Evolutionary conservation across 2,113 vertebrate genomes (phyloP).

Genomic region (Athene noctua): DNA sequence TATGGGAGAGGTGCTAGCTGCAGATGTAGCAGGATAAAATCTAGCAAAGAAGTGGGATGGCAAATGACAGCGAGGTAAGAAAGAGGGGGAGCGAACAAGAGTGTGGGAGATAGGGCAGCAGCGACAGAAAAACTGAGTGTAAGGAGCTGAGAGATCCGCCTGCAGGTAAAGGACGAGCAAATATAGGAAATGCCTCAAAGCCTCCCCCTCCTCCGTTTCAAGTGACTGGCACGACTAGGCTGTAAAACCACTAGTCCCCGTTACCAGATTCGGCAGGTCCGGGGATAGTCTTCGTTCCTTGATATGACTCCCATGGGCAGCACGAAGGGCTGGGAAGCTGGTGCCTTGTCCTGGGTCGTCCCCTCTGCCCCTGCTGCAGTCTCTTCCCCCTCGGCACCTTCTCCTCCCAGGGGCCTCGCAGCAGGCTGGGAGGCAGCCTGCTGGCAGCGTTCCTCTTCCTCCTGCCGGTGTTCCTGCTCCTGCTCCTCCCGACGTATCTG

Average conservation of each 20-base stretch:
- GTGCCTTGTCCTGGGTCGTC: not conserved
- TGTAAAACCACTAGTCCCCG: not conserved
- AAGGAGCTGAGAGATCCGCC: not conserved
- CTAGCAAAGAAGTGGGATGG: not conserved
- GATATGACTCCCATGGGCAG: conserved; percentile 91
- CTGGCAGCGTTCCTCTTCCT: not conserved
- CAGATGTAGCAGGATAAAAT: not conserved
- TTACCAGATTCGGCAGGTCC: conserved; percentile 91
- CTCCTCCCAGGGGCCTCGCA: not conserved
- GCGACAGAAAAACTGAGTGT: not conserved
- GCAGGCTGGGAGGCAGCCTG: not conserved
- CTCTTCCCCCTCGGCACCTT: not conserved
- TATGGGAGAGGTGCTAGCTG: not conserved
- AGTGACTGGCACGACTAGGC: fast-evolving
- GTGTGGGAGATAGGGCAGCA: not conserved
- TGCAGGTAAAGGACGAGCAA: not conserved
- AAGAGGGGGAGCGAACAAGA: not conserved
- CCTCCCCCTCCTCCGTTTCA: fast-evolving
- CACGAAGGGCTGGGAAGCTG: conserved; percentile 79
- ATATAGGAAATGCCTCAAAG: not conserved
- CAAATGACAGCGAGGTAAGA: not conserved
- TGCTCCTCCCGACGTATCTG: conserved; percentile 80
- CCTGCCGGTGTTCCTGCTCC: not conserved
- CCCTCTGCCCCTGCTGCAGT: not conserved
- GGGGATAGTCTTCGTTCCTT: conserved; percentile 93